Evolutionary conservation across 2,113 vertebrate genomes (phyloP), one percentile per base, ranked within the genome.

Genomic region (Sarotherodon lohbergeri): DNA sequence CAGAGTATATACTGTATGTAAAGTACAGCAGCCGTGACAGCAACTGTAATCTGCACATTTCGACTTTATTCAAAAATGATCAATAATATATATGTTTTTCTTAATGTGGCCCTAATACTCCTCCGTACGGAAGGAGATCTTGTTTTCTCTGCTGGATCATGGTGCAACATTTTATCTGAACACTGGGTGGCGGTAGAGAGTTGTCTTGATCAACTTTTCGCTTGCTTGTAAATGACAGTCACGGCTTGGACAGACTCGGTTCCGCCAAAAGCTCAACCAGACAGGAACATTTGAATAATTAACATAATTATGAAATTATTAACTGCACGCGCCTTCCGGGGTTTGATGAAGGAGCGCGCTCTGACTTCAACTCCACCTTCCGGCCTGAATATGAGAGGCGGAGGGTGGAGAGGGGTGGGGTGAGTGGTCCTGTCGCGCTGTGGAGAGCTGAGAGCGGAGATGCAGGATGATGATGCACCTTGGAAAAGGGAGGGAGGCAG

Each of bases 171-270:
- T 71, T 7, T 5, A 55, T 13, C 2, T 59, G 63, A 86, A 29
- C 96, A 90, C 89, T 76, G 19, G 95, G 87, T 88, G 95, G 94
- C 93, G 91, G 87, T 93, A 92, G 80, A 93, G 57, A 81, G 78
- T 82, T 54, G 12, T 27, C 73, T 12, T 29, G 5, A 10, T 12
- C 2, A 36, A 24, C 46, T 17, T 48, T 6, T 17, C 50, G 27
- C 4, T n/a, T 24, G 6, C 46, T 66, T 59, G 8, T 27, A 29
- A 83, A 61, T 61, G 27, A 61, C 57, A 61, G 36, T 61, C 81
- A 32, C 4, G 81, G 76, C 68, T 59, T 54, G 16, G 54, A 16
- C 29, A 8, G 6, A 14, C 50, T 46, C 14, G 3, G 46, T 27
- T 36, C 13, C 6, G 22, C 2, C 17, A 12, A 7, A 4, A 14